A percentile compares a stretch with the other conserved stretches of the same genome.
Evolutionary conservation across 2,797 vertebrate species (phyloP).

Genomic region (Malurus leucopterus): DNA sequence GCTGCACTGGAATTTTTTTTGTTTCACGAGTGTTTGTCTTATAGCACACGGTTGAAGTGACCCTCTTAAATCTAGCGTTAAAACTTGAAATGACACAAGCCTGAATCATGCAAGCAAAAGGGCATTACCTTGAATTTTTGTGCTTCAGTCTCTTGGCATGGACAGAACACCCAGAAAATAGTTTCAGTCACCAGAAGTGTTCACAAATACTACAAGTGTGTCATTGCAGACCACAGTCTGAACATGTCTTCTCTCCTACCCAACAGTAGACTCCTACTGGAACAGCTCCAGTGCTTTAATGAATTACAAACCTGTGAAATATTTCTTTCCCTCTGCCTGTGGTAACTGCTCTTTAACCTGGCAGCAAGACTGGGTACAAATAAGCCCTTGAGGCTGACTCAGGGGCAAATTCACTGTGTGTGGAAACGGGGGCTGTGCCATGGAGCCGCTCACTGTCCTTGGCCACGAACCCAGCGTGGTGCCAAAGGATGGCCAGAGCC

Average conservation of each 20-base stretch:
- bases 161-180: neutral
- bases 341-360: slow-evolving; percentile 18
- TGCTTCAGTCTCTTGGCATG: neutral
- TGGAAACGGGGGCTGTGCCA: neutral
- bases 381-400: neutral
- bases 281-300: slow-evolving; percentile 5
- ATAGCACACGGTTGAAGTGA: neutral
- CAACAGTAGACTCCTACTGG: neutral
- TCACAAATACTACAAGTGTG: slow-evolving; percentile 18
- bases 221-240: neutral
- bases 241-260: slow-evolving; percentile 17
- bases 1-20: slow-evolving; percentile 25
- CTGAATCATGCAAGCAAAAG: slow-evolving; percentile 9
- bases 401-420: rapidly evolving
- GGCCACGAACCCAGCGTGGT: rapidly evolving
- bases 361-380: neutral
- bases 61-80: slow-evolving; percentile 2
- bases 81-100: slow-evolving; percentile 16
- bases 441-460: rapidly evolving
- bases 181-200: neutral
- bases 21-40: slow-evolving; percentile 30
- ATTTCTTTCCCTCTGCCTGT: slow-evolving; percentile 10
- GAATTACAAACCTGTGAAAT: slow-evolving; percentile 36
- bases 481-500: neutral
- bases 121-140: neutral